Conservation (phyloP, 2,888 invertebrate species). For the Archaeoteleia sp. region DNA sequence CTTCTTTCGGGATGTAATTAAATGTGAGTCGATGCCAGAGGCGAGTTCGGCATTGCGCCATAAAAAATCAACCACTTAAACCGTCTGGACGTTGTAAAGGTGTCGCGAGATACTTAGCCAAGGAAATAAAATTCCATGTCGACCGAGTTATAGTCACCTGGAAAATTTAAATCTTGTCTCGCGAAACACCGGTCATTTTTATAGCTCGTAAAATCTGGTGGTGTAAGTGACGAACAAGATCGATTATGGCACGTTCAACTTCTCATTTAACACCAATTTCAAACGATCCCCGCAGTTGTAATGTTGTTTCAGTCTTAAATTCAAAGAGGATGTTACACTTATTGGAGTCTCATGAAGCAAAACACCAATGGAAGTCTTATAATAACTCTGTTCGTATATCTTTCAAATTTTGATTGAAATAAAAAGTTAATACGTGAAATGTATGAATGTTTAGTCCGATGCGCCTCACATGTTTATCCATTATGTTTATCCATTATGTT, state of each 20-base stretch:
- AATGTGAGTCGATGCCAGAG: slow-evolving; percentile 38
- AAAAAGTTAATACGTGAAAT: no score
- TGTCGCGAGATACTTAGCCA: slow-evolving; percentile 41
- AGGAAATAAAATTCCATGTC: slow-evolving; percentile 58
- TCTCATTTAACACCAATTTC: slow-evolving; percentile 27
- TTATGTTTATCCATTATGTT: slow-evolving; percentile 22
- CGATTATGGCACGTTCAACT: slow-evolving; percentile 41
- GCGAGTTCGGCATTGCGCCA: slow-evolving; percentile 28
- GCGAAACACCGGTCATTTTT: slow-evolving; percentile 44
- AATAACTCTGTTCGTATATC: no score
- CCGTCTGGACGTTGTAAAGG: slow-evolving; percentile 34
- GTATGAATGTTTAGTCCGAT: no score
- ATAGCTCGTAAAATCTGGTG: slow-evolving; percentile 53
- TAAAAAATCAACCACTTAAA: slow-evolving; percentile 41
- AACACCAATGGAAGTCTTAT: no score
- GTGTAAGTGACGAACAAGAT: slow-evolving; percentile 47
- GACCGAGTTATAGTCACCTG: slow-evolving; percentile 55
- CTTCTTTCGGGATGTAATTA: slow-evolving; percentile 40
- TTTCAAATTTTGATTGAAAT: no score
- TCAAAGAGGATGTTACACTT: slow-evolving; percentile 8
- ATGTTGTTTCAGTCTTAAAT: slow-evolving; percentile 29
- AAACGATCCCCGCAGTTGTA: slow-evolving; percentile 30
- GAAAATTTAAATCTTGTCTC: slow-evolving; percentile 64
- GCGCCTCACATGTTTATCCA: slow-evolving; percentile 29
- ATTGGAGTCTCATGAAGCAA: background rate